Evolutionary conservation across 2,113 vertebrate genomes (phyloP).

Genomic region (Tupaia tana): DNA sequence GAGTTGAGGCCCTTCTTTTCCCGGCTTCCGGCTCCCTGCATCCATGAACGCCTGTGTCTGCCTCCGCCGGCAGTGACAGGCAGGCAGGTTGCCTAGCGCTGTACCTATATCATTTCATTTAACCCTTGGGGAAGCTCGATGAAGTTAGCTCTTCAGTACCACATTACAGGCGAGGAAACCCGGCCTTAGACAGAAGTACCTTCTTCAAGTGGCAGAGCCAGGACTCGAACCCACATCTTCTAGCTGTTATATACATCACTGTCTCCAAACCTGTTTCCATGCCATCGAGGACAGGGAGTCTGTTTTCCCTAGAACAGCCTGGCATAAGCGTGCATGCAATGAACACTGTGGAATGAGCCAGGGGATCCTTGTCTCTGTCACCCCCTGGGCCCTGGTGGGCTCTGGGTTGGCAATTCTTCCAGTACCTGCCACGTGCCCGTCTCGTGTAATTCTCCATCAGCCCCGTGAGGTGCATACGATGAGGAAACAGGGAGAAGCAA

Average conservation of each 20-base stretch:
- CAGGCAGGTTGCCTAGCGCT: background rate
- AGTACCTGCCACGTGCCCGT: background rate
- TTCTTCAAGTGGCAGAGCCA: background rate
- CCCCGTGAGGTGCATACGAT: accelerated
- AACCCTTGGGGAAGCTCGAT: background rate
- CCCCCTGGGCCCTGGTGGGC: background rate
- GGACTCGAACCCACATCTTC: background rate
- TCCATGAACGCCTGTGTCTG: background rate
- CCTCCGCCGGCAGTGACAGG: no score
- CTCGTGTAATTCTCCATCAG: background rate
- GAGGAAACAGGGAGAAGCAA: background rate
- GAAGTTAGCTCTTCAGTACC: background rate
- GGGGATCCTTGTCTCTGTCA: background rate
- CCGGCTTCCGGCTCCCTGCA: accelerated
- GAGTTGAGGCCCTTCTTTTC: background rate
- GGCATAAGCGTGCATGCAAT: accelerated
- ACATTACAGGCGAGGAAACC: background rate
- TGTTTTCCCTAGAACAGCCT: background rate
- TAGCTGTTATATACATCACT: background rate
- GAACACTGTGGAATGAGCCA: background rate
- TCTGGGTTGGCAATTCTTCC: background rate
- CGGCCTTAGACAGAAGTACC: background rate
- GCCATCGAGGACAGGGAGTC: accelerated
- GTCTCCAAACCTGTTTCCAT: background rate
- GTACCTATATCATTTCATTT: accelerated